A percentile compares a stretch with the other conserved stretches of the same genome.
Evolutionary conservation across 2,888 invertebrate species (phyloP).

Genomic region (Orgyia antiqua): DNA sequence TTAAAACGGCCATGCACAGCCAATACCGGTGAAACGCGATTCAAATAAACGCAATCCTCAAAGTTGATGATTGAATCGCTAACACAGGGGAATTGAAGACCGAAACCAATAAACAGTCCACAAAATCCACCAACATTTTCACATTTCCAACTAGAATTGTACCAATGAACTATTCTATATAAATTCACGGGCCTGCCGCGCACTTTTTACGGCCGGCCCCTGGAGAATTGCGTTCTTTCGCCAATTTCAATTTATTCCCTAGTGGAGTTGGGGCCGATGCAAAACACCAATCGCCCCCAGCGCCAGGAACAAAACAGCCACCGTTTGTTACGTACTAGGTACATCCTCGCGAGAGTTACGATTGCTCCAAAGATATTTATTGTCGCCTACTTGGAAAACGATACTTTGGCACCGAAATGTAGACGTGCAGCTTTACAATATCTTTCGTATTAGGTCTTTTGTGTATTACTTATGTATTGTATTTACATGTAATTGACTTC

Average conservation of each 20-base stretch:
- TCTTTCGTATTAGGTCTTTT: conserved; percentile 27
- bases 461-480: conserved; percentile 14
- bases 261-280: conserved; percentile 55
- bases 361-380: conserved; percentile 56
- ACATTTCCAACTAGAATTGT: conserved; percentile 9
- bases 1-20: no score
- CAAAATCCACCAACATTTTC: conserved; percentile 9
- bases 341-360: conserved; percentile 45
- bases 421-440: conserved; percentile 28
- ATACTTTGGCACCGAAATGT: conserved; percentile 43
- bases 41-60: no score
- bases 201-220: conserved; percentile 44
- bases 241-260: conserved; percentile 64
- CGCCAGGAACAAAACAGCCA: conserved; percentile 23
- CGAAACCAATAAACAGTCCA: conserved; percentile 24
- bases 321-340: conserved; percentile 23
- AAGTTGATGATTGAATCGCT: conserved; percentile 8
- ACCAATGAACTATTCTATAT: conserved; percentile 28
- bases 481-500: no score
- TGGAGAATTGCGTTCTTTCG: conserved; percentile 53
- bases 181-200: conserved; percentile 34
- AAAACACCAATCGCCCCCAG: conserved; percentile 52
- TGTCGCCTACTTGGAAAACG: conserved; percentile 48
- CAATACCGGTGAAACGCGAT: no score
- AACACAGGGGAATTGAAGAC: conserved; percentile 12